Percentiles rank a stretch among this genome's conserved stretches.
Conservation (phyloP, 2,888 invertebrate species). For the Polia nebulosa region DNA sequence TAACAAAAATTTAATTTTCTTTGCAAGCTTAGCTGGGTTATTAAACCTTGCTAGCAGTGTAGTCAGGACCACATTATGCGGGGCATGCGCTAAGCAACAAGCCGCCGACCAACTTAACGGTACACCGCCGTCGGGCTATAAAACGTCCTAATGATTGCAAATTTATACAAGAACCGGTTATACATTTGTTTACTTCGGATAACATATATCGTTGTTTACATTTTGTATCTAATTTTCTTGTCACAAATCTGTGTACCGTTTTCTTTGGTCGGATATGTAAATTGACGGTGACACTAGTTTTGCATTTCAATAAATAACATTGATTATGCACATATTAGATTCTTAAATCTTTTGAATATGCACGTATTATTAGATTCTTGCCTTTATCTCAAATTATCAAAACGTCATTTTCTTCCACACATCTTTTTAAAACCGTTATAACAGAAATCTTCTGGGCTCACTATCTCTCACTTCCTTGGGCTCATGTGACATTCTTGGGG, state of each 20-base stretch:
- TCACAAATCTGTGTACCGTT: constrained; percentile 45
- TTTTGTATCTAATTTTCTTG: constrained; percentile 34
- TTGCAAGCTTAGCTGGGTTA: constrained; percentile 25
- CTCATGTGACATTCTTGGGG: background rate
- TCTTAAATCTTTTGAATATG: background rate
- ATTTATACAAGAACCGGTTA: constrained; percentile 62
- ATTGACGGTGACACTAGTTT: constrained; percentile 19
- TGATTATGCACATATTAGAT: constrained; percentile 6
- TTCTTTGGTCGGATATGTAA: constrained; percentile 50
- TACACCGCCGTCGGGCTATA: constrained; percentile 48
- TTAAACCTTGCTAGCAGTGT: constrained; percentile 56
- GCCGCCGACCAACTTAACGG: constrained; percentile 59
- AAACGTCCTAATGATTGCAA: constrained; percentile 63
- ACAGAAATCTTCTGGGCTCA: background rate
- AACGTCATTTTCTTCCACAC: background rate
- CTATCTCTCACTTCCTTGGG: too few species aligned
- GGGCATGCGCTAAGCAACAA: constrained; percentile 58
- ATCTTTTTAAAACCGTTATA: background rate
- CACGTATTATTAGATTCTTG: background rate
- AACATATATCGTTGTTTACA: constrained; percentile 56
- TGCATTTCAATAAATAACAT: background rate
- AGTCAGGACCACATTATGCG: constrained; percentile 62
- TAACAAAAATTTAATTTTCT: too few species aligned
- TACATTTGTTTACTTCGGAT: constrained; percentile 55
- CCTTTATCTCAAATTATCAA: background rate